phyloP scores from a whole-genome alignment of 2,797 vertebrate species.

The Danio tinwini region DNA sequence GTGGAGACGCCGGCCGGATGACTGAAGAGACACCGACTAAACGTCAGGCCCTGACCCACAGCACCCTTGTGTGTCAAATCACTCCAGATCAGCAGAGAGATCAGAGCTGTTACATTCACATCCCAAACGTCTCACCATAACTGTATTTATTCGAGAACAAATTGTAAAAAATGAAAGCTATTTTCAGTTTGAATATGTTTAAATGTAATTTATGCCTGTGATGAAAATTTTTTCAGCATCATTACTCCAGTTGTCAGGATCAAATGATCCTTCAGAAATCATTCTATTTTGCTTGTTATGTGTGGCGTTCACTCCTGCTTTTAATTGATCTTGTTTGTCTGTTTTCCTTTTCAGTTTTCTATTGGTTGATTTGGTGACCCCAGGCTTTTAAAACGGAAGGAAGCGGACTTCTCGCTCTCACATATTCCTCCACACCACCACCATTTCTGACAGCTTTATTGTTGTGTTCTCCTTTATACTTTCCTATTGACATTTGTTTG shows the following conservation, averaged over 20 bases:
- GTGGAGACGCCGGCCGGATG: slow-evolving; percentile 47
- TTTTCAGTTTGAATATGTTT: neutral
- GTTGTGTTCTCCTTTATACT: no score
- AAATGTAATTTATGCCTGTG: no score
- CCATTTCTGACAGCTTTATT: no score
- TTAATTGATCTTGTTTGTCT: no score
- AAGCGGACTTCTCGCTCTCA: no score
- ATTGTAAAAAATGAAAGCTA: neutral
- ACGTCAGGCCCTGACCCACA: slow-evolving; percentile 13
- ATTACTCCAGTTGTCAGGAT: neutral
- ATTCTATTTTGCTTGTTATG: no score
- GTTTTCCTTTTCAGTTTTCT: no score
- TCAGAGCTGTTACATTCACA: neutral
- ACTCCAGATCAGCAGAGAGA: neutral
- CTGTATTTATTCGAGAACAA: neutral
- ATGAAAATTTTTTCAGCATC: neutral
- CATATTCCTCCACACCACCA: no score
- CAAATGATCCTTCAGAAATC: neutral
- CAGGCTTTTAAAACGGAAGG: no score
- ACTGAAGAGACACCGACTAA: slow-evolving; percentile 32
- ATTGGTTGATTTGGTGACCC: no score
- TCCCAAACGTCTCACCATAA: neutral
- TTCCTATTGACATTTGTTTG: no score
- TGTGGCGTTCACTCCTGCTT: no score
- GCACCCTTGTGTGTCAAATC: neutral